A percentile compares a stretch with the other conserved stretches of the same genome.
Conservation (phyloP, 1,140 invertebrate genomes). For the Stenopsyche tienmushanensis region DNA sequence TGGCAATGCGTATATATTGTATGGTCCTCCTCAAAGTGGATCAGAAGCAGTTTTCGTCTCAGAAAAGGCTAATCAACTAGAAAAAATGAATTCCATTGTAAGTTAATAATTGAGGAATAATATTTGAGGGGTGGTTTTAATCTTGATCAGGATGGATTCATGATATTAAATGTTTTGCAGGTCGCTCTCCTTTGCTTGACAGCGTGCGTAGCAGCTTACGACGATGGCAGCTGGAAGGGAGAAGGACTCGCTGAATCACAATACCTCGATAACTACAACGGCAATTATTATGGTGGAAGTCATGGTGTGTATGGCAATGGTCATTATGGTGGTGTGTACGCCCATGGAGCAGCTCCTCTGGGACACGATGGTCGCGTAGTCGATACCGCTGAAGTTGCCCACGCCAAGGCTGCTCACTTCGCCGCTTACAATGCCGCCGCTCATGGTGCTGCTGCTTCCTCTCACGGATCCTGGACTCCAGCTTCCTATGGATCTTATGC, state of each 20-base stretch:
- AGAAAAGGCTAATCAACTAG: background rate
- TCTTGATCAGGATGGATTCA: no score
- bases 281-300: background rate
- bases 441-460: conserved; percentile 36
- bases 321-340: conserved; percentile 3
- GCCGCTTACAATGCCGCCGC: conserved; percentile 49
- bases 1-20: no score
- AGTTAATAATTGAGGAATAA: no score
- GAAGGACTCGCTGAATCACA: conserved; percentile 16
- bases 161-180: background rate
- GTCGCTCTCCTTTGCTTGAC: conserved; percentile 21
- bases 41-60: background rate
- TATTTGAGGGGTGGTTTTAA: no score
- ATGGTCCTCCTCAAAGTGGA: no score
- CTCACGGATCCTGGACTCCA: background rate
- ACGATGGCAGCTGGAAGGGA: conserved; percentile 18
- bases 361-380: conserved; percentile 19
- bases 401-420: no score
- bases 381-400: no score
- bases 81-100: background rate
- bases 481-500: conserved; percentile 3
- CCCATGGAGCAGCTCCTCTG: conserved; percentile 13
- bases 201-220: background rate
- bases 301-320: background rate
- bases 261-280: background rate